A percentile compares a stretch with the other conserved stretches of the same genome.
phyloP scores from a whole-genome alignment of 92 coral and sea anemone species.

The Plumapathes pennacea region DNA sequence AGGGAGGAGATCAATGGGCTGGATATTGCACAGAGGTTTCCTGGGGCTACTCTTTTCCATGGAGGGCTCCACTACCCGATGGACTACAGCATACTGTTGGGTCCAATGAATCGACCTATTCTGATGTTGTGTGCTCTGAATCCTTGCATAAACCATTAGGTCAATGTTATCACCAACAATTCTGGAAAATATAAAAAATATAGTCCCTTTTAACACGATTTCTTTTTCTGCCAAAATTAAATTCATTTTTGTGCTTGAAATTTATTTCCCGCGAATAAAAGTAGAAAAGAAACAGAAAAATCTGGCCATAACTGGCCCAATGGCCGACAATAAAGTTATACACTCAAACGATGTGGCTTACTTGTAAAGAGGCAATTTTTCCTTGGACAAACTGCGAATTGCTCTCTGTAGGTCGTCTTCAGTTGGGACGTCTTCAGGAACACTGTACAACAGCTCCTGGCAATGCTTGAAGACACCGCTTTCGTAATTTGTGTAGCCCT shows the following conservation, averaged over 20 bases:
- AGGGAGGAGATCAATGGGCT: conserved; percentile 50
- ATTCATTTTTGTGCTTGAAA: no score
- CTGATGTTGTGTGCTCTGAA: conserved; percentile 31
- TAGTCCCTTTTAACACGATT: no score
- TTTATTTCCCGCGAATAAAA: no score
- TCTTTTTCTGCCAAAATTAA: no score
- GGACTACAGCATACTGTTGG: conserved; percentile 48
- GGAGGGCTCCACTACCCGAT: conserved; percentile 16
- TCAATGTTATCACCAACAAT: conserved; percentile 53
- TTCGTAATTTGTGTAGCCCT: conserved; percentile 3
- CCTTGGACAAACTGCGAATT: no score
- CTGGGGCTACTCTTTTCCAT: conserved; percentile 6
- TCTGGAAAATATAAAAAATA: conserved; percentile 15
- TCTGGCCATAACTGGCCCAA: no score
- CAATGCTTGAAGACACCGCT: conserved; percentile 2
- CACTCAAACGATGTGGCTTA: no score
- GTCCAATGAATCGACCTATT: conserved; percentile 57
- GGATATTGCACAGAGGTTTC: conserved; percentile 18
- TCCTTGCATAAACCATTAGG: conserved; percentile 18
- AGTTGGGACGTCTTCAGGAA: no score
- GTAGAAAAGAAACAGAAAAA: no score
- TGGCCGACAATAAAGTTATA: no score
- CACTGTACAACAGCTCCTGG: conserved; percentile 5
- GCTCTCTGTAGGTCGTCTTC: no score
- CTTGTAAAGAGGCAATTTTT: no score